A percentile compares a stretch with the other conserved stretches of the same genome.
These are phyloP conservation scores for Dione juno DNA, from an alignment of 2,888 invertebrate species.

Conservation along the genomic window DNA sequence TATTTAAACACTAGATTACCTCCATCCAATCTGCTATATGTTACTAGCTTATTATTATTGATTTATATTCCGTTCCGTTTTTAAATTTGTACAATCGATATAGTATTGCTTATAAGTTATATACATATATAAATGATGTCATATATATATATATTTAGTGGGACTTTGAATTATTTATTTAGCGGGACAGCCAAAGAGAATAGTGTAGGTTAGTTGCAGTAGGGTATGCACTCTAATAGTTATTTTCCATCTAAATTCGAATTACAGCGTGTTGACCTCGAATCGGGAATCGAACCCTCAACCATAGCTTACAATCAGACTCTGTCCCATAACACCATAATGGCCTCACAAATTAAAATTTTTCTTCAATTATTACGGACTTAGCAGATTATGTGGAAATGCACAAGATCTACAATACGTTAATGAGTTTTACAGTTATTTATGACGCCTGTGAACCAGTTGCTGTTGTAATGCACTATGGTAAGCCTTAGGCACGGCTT, in stretches of 20 bases:
- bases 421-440: slow-evolving; percentile 13
- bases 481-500: background rate
- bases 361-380: background rate
- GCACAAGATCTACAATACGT: slow-evolving; percentile 6
- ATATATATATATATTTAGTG: too few relatives aligned
- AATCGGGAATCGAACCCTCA: too few relatives aligned
- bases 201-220: too few relatives aligned
- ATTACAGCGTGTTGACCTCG: too few relatives aligned
- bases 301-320: too few relatives aligned
- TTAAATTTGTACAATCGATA: slow-evolving; percentile 8
- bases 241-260: too few relatives aligned
- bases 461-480: background rate
- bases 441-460: slow-evolving; percentile 1
- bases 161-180: background rate
- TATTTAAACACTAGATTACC: too few relatives aligned
- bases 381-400: slow-evolving; percentile 5
- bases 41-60: slow-evolving; percentile 21
- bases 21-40: too few relatives aligned
- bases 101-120: slow-evolving; percentile 18
- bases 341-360: background rate
- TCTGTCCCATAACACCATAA: too few relatives aligned
- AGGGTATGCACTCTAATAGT: too few relatives aligned
- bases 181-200: too few relatives aligned
- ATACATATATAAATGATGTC: background rate
- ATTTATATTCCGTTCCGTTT: slow-evolving; percentile 32